Base-by-base conservation (phyloP, 92 coral and sea anemone species). In the Montipora capitata region DNA sequence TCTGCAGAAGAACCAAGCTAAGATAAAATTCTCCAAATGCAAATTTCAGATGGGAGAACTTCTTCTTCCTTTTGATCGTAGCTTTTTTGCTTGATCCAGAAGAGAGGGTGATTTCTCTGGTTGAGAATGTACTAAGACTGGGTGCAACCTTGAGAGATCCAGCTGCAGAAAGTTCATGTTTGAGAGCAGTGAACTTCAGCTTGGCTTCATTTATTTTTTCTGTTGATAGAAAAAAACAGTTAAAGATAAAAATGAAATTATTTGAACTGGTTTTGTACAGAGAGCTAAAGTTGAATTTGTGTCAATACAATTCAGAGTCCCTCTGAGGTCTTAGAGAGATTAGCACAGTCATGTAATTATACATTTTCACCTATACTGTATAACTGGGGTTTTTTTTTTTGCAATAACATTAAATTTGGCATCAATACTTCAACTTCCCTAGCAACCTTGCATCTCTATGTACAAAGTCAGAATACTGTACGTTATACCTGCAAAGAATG, bases 11-110 rank as follows among this genome's bases (percentile, higher is more conserved):
- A 57, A 91, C 93, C 83, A 97, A 93, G 63, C 99, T 97, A 40
- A 97, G 92, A 76, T 97, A 97, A 90, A 96, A 97, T 52, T 97
- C 99, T 86, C 98, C 96, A 78, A 97, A 97, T 63, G 99, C 99
- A 88, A 97, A 86, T 86, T 97, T 97, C 66, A 97, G 79, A 48
- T 97, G 96, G 52, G 91, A 92, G 48, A 94, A 89, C 41, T 92
- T 97, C 85, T 96, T 93, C 57, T 89, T 92, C 44, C 87, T 89
- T 20, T 88, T 94, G 68, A 90, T 86, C 48, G 77, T 68, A 49
- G 82, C 92, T 51, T 87, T 93, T 27, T 85, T 80, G 79, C 86
- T 87, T 79, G 94, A 90, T 72, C 92, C 86, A 2, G 93, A 66
- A 12, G 94, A 84, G 40, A 94, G 90, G 5, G 93, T 93, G 68